Evolutionary conservation across 2,888 invertebrate species (phyloP).

Genomic region (Lomographa bimaculata): DNA sequence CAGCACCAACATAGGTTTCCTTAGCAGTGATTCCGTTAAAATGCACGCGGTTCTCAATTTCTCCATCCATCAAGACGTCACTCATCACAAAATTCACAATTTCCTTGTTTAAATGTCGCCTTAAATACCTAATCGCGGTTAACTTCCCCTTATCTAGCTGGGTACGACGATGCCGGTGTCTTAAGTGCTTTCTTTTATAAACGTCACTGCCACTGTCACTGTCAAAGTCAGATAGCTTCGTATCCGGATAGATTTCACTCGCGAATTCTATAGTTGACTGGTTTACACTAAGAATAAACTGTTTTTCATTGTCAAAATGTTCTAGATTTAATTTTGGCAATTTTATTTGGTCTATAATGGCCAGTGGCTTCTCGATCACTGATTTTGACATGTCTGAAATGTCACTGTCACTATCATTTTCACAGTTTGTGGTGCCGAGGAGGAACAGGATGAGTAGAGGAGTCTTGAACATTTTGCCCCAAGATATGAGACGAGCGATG

Average conservation of each 20-base stretch:
- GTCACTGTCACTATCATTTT: conserved; percentile 52
- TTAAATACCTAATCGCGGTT: conserved; percentile 69
- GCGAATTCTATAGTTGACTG: conserved; percentile 7
- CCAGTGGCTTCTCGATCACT: conserved; percentile 13
- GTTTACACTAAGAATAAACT: conserved; percentile 4
- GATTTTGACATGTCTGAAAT: conserved; percentile 32
- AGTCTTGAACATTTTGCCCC: conserved; percentile 66
- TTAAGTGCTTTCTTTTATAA: conserved; percentile 33
- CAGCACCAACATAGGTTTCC: conserved; percentile 84
- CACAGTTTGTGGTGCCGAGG: conserved; percentile 67
- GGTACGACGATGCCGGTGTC: conserved; percentile 51
- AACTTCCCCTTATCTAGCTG: conserved; percentile 52
- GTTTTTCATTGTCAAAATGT: neutral
- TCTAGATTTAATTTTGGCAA: conserved; percentile 8
- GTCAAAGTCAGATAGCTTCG: conserved; percentile 8
- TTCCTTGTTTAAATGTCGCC: conserved; percentile 67
- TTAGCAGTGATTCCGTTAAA: conserved; percentile 86
- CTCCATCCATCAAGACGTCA: conserved; percentile 87
- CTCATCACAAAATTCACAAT: conserved; percentile 85
- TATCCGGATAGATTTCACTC: neutral
- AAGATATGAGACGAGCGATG: conserved; percentile 54
- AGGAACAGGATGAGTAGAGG: conserved; percentile 66
- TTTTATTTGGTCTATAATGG: conserved; percentile 7
- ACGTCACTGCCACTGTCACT: conserved; percentile 46
- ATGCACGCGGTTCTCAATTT: conserved; percentile 86